phyloP scores from a whole-genome alignment of 2,797 vertebrate genomes.

The Coranthus polyacanthus region DNA sequence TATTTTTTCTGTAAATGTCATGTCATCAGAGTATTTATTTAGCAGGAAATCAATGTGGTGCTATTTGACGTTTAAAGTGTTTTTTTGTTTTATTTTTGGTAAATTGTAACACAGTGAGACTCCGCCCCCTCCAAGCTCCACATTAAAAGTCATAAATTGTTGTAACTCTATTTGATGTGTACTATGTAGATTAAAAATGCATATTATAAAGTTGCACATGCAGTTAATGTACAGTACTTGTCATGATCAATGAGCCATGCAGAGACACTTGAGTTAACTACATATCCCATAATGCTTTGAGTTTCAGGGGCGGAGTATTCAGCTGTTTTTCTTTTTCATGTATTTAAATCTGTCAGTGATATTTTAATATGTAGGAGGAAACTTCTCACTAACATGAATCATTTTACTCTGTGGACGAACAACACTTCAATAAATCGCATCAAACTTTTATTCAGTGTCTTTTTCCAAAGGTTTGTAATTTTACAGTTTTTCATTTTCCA shows the following conservation, averaged over 20 bases:
- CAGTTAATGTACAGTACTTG: too few relatives aligned
- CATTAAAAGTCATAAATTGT: constrained; percentile 24
- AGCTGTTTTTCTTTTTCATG: constrained; percentile 26
- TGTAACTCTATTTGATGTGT: too few relatives aligned
- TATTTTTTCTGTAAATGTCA: too few relatives aligned
- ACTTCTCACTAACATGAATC: constrained; percentile 67
- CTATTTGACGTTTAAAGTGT: constrained; percentile 68
- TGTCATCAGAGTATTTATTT: constrained; percentile 80
- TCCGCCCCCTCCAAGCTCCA: constrained; percentile 21
- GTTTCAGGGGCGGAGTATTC: too few relatives aligned
- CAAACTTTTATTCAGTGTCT: constrained; percentile 29
- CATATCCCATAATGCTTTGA: constrained; percentile 40
- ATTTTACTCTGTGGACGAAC: constrained; percentile 51
- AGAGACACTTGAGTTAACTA: neutral
- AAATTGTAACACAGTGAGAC: constrained; percentile 39
- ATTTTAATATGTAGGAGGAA: constrained; percentile 65
- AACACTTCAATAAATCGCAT: constrained; percentile 68
- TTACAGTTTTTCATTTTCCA: too few relatives aligned
- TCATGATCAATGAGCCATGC: too few relatives aligned
- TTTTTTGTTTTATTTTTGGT: constrained; percentile 55
- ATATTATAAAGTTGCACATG: too few relatives aligned
- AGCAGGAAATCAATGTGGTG: constrained; percentile 75
- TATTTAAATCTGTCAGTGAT: constrained; percentile 58
- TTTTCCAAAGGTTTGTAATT: neutral
- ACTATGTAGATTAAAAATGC: too few relatives aligned